Evolutionary conservation across 2,888 invertebrate species (phyloP).

Genomic region (Clepsis dumicolana): DNA sequence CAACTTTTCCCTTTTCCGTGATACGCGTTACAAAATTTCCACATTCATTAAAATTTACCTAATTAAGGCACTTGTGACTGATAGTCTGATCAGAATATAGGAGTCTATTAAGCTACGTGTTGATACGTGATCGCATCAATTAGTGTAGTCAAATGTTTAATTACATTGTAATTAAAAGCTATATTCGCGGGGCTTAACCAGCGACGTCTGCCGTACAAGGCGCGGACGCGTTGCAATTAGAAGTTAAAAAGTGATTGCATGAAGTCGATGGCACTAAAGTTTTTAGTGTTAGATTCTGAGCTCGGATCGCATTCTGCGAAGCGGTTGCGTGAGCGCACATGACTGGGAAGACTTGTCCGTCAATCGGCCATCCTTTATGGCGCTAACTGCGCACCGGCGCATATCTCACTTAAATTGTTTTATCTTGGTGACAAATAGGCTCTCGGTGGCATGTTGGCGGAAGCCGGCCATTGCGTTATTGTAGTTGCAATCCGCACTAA

Average conservation of each 20-base stretch:
- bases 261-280: slow-evolving; percentile 64
- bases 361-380: slow-evolving; percentile 47
- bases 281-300: slow-evolving; percentile 64
- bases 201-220: slow-evolving; percentile 67
- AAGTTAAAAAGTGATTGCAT: slow-evolving; percentile 68
- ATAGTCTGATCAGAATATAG: slow-evolving; percentile 47
- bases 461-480: slow-evolving; percentile 28
- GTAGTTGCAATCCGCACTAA: slow-evolving; percentile 27
- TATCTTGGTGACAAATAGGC: slow-evolving; percentile 33
- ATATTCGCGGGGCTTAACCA: slow-evolving; percentile 66
- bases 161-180: slow-evolving; percentile 72
- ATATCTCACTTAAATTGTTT: slow-evolving; percentile 41
- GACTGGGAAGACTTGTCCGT: slow-evolving; percentile 59
- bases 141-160: slow-evolving; percentile 68
- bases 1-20: slow-evolving; percentile 27
- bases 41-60: slow-evolving; percentile 58
- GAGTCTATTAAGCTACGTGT: background rate
- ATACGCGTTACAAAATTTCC: slow-evolving; percentile 56
- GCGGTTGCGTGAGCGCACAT: slow-evolving; percentile 63
- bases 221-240: slow-evolving; percentile 59
- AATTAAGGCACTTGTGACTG: slow-evolving; percentile 61
- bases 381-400: slow-evolving; percentile 21
- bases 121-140: slow-evolving; percentile 65
- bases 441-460: slow-evolving; percentile 29
- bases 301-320: slow-evolving; percentile 63